phyloP scores from a whole-genome alignment of 2,113 vertebrate genomes.

The Lepidothrix coronata region DNA sequence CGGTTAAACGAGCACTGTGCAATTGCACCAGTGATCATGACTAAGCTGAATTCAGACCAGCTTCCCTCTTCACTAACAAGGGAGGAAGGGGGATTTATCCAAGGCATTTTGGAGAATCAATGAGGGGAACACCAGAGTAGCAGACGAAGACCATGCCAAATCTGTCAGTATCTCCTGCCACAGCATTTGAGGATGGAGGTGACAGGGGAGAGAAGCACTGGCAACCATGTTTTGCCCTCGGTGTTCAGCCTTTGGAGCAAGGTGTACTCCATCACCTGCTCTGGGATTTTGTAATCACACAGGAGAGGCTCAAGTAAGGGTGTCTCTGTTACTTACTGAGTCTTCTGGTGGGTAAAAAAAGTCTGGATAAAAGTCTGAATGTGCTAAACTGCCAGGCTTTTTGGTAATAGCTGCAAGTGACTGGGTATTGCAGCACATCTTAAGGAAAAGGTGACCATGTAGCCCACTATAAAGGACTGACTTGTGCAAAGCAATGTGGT shows the following conservation, averaged over 20 bases:
- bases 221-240: background rate
- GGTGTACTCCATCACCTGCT: fast-evolving
- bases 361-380: background rate
- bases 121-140: background rate
- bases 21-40: background rate
- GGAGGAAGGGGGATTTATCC: background rate
- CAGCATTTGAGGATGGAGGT: background rate
- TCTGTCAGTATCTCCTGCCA: fast-evolving
- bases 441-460: background rate
- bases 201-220: background rate
- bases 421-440: background rate
- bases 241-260: background rate
- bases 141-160: background rate
- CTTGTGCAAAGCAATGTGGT: background rate
- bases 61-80: background rate
- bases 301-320: background rate
- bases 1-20: background rate
- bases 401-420: background rate
- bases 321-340: background rate
- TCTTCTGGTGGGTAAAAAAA: background rate
- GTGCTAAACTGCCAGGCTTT: background rate
- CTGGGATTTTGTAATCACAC: background rate
- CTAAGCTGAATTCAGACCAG: background rate
- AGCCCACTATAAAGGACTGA: background rate
- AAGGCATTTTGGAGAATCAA: background rate